phyloP scores from a whole-genome alignment of 2,888 invertebrate genomes.

The Hedychridium roseum region DNA sequence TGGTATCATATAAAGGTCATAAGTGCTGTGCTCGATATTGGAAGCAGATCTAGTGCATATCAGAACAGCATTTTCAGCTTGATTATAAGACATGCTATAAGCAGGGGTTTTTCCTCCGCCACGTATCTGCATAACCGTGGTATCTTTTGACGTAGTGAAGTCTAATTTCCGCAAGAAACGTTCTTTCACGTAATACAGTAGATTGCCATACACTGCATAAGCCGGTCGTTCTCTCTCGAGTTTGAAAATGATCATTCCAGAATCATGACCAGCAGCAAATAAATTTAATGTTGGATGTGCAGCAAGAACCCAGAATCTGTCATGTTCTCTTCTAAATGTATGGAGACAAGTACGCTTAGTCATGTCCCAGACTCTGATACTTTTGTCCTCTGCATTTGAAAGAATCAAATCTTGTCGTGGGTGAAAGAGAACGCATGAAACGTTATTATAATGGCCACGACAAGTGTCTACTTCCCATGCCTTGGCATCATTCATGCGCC shows the following conservation, averaged over 20 bases:
- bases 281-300: slow-evolving; percentile 95
- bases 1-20: slow-evolving; percentile 92
- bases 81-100: slow-evolving; percentile 94
- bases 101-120: slow-evolving; percentile 80
- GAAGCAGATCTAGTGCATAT: slow-evolving; percentile 80
- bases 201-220: slow-evolving; percentile 91
- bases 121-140: slow-evolving; percentile 90
- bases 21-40: slow-evolving; percentile 88
- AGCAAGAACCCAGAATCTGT: slow-evolving; percentile 96
- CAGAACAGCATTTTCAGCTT: slow-evolving; percentile 94
- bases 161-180: slow-evolving; percentile 90
- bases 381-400: slow-evolving; percentile 97
- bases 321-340: slow-evolving; percentile 93
- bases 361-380: slow-evolving; percentile 99
- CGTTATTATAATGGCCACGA: slow-evolving; percentile 99
- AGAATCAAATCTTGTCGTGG: slow-evolving; percentile 96
- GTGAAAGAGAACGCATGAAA: slow-evolving; percentile 96
- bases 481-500: slow-evolving; percentile 99
- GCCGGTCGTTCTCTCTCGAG: slow-evolving; percentile 96
- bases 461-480: slow-evolving; percentile 99
- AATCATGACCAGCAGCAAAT: slow-evolving; percentile 99
- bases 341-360: slow-evolving; percentile 90
- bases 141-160: slow-evolving; percentile 91
- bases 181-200: slow-evolving; percentile 96
- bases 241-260: slow-evolving; percentile 88